Percentiles rank a stretch among this genome's conserved stretches.
Evolutionary conservation across 1,140 invertebrate genomes (phyloP).

Genomic region (Triops cancriformis): DNA sequence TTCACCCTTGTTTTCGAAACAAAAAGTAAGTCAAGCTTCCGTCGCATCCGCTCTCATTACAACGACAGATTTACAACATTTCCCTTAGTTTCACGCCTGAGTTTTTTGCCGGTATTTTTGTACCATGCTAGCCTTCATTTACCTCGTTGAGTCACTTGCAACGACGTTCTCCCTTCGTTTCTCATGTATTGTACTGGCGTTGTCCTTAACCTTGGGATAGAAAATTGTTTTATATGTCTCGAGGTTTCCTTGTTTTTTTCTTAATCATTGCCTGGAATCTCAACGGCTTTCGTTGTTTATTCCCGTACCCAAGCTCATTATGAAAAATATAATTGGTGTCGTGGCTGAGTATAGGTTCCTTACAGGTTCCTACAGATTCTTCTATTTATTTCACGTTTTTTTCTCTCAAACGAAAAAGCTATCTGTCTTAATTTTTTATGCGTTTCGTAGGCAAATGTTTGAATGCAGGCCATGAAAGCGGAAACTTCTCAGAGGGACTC

Average conservation of each 20-base stretch:
- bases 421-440: slow-evolving; percentile 14
- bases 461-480: slow-evolving; percentile 12
- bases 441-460: slow-evolving; percentile 6
- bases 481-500: neutral
- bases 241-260: neutral
- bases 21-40: neutral
- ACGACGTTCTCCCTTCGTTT: neutral
- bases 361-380: neutral
- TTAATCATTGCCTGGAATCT: neutral
- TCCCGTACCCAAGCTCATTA: neutral
- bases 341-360: neutral
- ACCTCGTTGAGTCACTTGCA: neutral
- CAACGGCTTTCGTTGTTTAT: neutral
- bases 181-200: neutral
- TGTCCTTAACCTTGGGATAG: neutral
- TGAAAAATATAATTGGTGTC: slow-evolving; percentile 11
- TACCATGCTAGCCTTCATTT: neutral
- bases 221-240: neutral
- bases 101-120: neutral
- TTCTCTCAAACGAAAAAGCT: neutral
- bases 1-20: neutral
- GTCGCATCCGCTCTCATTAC: neutral
- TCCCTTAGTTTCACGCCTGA: neutral
- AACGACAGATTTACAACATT: neutral
- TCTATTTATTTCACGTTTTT: neutral